phyloP scores from a whole-genome alignment of 37 sponge, comb jelly and placozoan species.

The Theonella swinhoei region DNA sequence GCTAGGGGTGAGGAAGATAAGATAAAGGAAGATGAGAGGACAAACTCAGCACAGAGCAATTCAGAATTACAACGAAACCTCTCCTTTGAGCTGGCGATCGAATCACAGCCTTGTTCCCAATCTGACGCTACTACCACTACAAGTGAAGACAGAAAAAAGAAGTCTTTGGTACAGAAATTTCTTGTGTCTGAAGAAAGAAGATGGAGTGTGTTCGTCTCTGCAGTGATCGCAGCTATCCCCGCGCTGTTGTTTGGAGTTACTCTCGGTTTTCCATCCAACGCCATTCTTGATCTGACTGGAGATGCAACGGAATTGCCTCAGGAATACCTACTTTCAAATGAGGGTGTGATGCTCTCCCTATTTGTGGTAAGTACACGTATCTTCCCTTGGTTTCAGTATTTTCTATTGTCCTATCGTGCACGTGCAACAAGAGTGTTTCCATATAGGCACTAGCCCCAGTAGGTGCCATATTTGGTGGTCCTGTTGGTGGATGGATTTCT shows the following conservation, averaged over 20 bases:
- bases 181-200: not conserved
- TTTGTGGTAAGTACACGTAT: conserved; percentile 10
- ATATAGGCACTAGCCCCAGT: conserved; percentile 32
- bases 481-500: conserved; percentile 27
- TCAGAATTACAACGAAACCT: no score
- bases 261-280: conserved; percentile 16
- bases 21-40: no score
- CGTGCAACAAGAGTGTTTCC: no score
- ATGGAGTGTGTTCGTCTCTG: not conserved
- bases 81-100: no score
- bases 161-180: not conserved
- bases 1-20: no score
- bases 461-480: conserved; percentile 45
- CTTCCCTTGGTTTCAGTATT: not conserved
- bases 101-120: no score
- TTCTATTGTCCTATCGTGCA: not conserved
- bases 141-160: no score
- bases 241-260: conserved; percentile 11
- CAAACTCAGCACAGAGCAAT: no score
- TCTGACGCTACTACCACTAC: no score
- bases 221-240: conserved; percentile 8
- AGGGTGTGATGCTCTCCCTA: not conserved
- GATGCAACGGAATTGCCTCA: not conserved
- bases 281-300: conserved; percentile 11
- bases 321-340: not conserved